Base-by-base conservation (phyloP, 2,888 invertebrate species). In the Lamellibrachia satsuma region DNA sequence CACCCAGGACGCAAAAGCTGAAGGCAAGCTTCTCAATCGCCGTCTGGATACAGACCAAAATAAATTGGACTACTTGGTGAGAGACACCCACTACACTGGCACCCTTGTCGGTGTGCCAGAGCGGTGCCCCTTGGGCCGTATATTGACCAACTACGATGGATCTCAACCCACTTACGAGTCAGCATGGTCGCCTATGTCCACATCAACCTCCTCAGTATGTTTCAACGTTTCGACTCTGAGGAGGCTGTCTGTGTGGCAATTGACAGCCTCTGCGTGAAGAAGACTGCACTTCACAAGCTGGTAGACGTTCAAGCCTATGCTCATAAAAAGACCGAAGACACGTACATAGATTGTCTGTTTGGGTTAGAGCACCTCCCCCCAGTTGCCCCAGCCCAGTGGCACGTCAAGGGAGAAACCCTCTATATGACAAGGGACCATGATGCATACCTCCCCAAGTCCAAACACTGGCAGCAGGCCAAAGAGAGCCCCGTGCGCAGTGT, bases 31-130 rank as follows among this genome's bases (percentile, higher is more conserved):
- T 2, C 55, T 92, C 7, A 93, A 90, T 4, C 90, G 90, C 7
- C 92, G 93, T 3, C 92, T 90, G 51, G 93, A 90, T 7, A 93
- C 93, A 7, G 93, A 93, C 51, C 90, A 75, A 92, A 90, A 90
- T 39, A 90, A 92, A 57, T 39, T 91, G 7, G 55, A 55, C 9
- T 55, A 55, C 55, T 9, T 55, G 39, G 39, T 39, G 39, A 39
- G 39, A 39, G 39, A 39, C 39, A 39, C 39, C 39, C 39, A 39
- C 39, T 55, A 55, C 0, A 9, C 7, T 9, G 55, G 55, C 55
- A 55, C 55, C 55, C 55, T 55, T 7, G 55, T 55, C 9, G 55
- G 55, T 9, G 55, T 9, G 55, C 55, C 55, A 55, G 7, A 55
- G 55, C 7, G 9, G 9, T 55, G 55, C 7, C 55, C 55, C 55